Evolutionary conservation across 2,888 invertebrate genomes (phyloP).

Genomic region (Phytoseiulus persimilis): DNA sequence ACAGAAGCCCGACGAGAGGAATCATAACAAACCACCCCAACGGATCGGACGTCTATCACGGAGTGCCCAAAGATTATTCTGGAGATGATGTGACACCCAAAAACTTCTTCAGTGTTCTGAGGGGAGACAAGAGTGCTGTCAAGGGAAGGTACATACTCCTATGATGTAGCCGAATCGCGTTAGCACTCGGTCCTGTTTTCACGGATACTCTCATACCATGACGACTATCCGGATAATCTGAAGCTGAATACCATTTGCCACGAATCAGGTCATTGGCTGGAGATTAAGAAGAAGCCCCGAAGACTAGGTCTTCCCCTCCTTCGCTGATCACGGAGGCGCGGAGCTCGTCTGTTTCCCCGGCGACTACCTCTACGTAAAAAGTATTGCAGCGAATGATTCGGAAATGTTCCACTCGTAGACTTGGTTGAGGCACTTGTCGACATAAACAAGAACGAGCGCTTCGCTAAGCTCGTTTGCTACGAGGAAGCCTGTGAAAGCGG

Average conservation of each 20-base stretch:
- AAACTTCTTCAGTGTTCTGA: constrained; percentile 56
- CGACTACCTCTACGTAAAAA: constrained; percentile 49
- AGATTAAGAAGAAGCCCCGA: too few species aligned
- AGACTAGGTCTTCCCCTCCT: constrained; percentile 58
- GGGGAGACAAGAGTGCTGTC: constrained; percentile 53
- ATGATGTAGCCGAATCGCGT: too few species aligned
- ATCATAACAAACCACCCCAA: constrained; percentile 56
- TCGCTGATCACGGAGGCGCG: constrained; percentile 59
- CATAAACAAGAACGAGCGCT: constrained; percentile 53
- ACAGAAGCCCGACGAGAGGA: constrained; percentile 57
- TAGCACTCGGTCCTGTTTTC: too few species aligned
- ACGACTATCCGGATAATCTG: constrained; percentile 37
- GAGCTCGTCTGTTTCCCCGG: constrained; percentile 56
- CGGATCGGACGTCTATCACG: constrained; percentile 56
- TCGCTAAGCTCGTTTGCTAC: constrained; percentile 56
- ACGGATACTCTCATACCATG: too few species aligned
- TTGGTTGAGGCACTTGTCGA: constrained; percentile 50
- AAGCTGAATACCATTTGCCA: not conserved
- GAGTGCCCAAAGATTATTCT: constrained; percentile 57
- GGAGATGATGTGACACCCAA: constrained; percentile 54
- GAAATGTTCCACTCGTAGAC: constrained; percentile 47
- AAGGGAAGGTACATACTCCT: constrained; percentile 50
- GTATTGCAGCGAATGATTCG: constrained; percentile 45
- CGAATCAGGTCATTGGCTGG: constrained; percentile 49
- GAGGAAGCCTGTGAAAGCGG: constrained; percentile 60